Base-by-base conservation (phyloP, 1,140 invertebrate genomes). In the Apis cerana region DNA sequence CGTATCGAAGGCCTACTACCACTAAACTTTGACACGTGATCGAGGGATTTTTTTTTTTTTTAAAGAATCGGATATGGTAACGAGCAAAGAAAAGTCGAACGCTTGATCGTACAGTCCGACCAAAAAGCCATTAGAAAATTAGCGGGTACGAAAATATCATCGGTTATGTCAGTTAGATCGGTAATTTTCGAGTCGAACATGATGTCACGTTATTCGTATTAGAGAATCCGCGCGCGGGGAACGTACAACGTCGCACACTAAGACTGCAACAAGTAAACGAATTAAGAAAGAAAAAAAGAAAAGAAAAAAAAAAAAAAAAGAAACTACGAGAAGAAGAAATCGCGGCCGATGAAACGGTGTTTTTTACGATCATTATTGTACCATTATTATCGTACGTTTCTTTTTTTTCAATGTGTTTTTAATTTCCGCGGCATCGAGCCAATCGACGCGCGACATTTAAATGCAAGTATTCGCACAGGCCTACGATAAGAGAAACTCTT, bases 381-480 rank as follows among this genome's bases (percentile, higher is more conserved):
- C 33, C 27, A 64, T 76, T 70, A 52, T 64, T 80, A 72, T 43
- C 56, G 11, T 33, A 27, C 64, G 27, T 62, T 70, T 67, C 23
- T 27, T 56, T 54, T 52, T 67, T 12, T 50, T 43, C 33, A 43
- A 43, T 27, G 43, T 43, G 65, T 77, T n/a, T n/a, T n/a, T 58
- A 43, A n/a, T 79, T 76, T 71, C 54, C 58, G 23, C 74, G 74
- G 50, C 65, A 61, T 82, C 80, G 80, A 70, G 70, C 61, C 62
- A 54, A 59, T 68, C 65, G 65, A 59, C 33, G 65, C 80, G 62
- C 74, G 65, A 82, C 58, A 64, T 78, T 78, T 67, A 23, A 70
- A 79, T 74, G 68, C 82, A 80, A 83, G 76, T 83, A 83, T 77
- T 83, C 82, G 76, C 82, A 83, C 82, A 83, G 86, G 86, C 86